These are phyloP conservation scores for Drosophila acutilabella DNA, from an alignment of 2,888 invertebrate species.

Conservation along the genomic window DNA sequence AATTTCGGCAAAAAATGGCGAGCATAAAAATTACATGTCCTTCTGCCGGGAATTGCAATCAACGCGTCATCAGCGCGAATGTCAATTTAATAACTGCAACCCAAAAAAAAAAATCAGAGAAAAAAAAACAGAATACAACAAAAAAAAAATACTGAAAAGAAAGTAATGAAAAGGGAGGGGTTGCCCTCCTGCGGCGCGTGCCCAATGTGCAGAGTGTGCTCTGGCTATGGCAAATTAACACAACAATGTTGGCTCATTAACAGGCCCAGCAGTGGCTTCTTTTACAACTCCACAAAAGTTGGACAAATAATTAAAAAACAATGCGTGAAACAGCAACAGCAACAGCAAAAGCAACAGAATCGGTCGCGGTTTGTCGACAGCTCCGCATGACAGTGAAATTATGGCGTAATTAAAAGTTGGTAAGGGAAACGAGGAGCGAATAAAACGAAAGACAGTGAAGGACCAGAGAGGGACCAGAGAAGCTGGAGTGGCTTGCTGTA, in stretches of 20 bases:
- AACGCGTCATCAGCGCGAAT: slow-evolving; percentile 72
- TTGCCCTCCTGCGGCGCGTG: slow-evolving; percentile 4
- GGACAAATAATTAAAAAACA: slow-evolving; percentile 77
- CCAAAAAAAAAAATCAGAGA: slow-evolving; percentile 19
- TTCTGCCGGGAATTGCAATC: slow-evolving; percentile 79
- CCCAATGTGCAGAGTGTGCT: slow-evolving; percentile 45
- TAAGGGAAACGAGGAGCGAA: background rate
- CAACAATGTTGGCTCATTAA: slow-evolving; percentile 84
- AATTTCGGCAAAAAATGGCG: slow-evolving; percentile 75
- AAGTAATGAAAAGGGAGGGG: slow-evolving; percentile 10
- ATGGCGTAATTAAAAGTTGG: slow-evolving; percentile 73
- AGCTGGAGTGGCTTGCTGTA: slow-evolving; percentile 42
- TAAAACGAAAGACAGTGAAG: too few species aligned
- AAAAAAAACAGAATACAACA: slow-evolving; percentile 9
- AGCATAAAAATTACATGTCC: slow-evolving; percentile 77
- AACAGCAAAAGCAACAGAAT: background rate
- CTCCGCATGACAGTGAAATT: slow-evolving; percentile 58
- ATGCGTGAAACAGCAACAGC: slow-evolving; percentile 44
- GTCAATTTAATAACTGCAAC: slow-evolving; percentile 74
- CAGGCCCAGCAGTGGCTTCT: slow-evolving; percentile 52
- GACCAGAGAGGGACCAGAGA: background rate
- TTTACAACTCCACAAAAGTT: slow-evolving; percentile 73
- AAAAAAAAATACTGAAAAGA: background rate
- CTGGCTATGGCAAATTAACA: slow-evolving; percentile 78
- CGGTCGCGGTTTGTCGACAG: slow-evolving; percentile 43